Percentiles rank a stretch among this genome's conserved stretches.
phyloP scores from a whole-genome alignment of 2,888 invertebrate species.

The Stenolophus ochropezus region DNA sequence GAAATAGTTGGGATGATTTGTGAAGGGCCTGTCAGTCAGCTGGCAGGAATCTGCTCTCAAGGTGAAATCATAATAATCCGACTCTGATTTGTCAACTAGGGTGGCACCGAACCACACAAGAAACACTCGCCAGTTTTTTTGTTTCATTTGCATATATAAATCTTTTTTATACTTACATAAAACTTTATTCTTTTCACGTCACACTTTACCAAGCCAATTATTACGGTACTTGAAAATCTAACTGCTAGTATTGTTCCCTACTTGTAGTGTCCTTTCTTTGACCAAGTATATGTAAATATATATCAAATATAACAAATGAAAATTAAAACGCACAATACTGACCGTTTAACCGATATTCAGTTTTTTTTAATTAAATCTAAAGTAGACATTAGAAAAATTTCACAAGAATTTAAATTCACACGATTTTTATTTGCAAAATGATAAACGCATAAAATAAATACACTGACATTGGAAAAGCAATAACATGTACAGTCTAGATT shows the following conservation, averaged over 20 bases:
- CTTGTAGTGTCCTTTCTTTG: neutral
- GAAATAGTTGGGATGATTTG: constrained; percentile 4
- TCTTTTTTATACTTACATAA: constrained; percentile 44
- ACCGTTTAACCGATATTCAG: no score
- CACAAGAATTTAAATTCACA: no score
- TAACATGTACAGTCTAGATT: no score
- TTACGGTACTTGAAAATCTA: neutral
- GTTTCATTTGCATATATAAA: constrained; percentile 43
- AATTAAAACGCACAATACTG: no score
- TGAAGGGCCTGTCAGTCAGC: constrained; percentile 18
- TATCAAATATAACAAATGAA: no score
- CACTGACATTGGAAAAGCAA: no score
- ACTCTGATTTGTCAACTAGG: constrained; percentile 45
- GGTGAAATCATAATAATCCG: constrained; percentile 42
- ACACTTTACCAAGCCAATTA: neutral
- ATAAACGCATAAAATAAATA: no score
- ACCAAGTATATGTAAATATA: no score
- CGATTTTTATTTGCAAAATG: no score
- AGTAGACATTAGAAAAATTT: no score
- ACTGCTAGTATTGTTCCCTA: neutral
- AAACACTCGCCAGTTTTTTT: constrained; percentile 37
- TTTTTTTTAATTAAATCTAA: no score
- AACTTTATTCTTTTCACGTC: constrained; percentile 28
- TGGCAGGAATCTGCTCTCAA: constrained; percentile 27
- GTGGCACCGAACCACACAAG: constrained; percentile 41